These are phyloP conservation scores for Drosophila ficusphila DNA, from an alignment of 1,140 invertebrate species.

Conservation along the genomic window DNA sequence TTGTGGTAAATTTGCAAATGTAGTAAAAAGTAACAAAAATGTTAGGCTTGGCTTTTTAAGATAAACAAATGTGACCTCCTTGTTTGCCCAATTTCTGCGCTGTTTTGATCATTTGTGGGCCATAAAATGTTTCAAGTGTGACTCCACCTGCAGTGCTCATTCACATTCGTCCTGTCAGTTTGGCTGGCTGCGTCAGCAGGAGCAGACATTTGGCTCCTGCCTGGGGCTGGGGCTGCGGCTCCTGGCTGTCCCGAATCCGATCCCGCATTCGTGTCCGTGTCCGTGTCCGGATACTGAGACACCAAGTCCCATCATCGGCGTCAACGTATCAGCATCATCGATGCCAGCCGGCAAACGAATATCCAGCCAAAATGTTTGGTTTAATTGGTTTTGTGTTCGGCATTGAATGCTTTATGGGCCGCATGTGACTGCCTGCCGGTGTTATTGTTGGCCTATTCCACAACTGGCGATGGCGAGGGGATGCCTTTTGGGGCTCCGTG, in stretches of 20 bases:
- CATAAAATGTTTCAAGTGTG: conserved; percentile 30
- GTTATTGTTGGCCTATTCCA: conserved; percentile 31
- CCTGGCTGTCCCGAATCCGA: background rate
- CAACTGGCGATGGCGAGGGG: conserved; percentile 2
- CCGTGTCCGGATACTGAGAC: background rate
- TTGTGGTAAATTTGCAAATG: too few relatives aligned
- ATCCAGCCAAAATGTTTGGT: conserved; percentile 73
- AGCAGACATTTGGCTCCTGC: conserved; percentile 38
- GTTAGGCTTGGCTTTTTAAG: too few relatives aligned
- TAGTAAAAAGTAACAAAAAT: too few relatives aligned
- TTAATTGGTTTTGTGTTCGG: conserved; percentile 77
- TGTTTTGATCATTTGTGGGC: background rate
- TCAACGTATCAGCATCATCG: conserved; percentile 47
- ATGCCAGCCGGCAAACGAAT: conserved; percentile 55
- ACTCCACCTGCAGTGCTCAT: conserved; percentile 24
- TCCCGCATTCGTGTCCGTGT: too few relatives aligned
- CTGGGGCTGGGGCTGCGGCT: conserved; percentile 2
- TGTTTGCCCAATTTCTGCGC: background rate
- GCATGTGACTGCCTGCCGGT: conserved; percentile 32
- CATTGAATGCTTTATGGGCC: conserved; percentile 66
- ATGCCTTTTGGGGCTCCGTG: conserved; percentile 2
- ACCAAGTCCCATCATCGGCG: conserved; percentile 19
- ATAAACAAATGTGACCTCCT: too few relatives aligned
- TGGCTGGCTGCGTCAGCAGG: conserved; percentile 40
- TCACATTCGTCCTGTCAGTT: conserved; percentile 40